Evolutionary conservation across 2,888 invertebrate genomes (phyloP).

Genomic region (Agonopterix arenella): DNA sequence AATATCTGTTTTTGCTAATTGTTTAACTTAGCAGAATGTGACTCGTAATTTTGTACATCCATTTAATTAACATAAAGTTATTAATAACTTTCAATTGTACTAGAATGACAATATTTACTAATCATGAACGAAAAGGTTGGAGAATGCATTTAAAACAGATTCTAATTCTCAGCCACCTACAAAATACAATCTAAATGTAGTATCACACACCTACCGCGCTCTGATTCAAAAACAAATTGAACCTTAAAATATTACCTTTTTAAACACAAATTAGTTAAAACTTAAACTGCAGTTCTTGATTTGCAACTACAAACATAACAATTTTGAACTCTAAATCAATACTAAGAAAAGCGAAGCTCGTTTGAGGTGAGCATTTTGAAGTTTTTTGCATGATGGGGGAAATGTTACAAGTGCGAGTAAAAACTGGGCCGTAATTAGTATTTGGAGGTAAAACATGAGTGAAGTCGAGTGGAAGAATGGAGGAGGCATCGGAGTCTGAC

Average conservation of each 20-base stretch:
- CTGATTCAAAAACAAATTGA: conserved; percentile 18
- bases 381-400: conserved; percentile 30
- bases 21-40: no score
- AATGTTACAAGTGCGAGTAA: conserved; percentile 23
- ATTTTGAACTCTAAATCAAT: conserved; percentile 38
- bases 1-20: no score
- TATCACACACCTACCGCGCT: conserved; percentile 14
- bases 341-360: conserved; percentile 34
- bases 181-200: no score
- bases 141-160: no score
- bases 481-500: conserved; percentile 5
- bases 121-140: no score
- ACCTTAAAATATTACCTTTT: conserved; percentile 34
- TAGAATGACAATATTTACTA: no score
- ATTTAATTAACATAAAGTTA: no score
- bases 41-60: no score
- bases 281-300: conserved; percentile 9
- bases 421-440: conserved; percentile 65
- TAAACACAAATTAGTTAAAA: conserved; percentile 35
- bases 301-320: conserved; percentile 16
- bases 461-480: conserved; percentile 31
- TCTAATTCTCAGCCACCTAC: no score
- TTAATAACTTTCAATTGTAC: no score
- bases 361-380: conserved; percentile 28
- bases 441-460: conserved; percentile 29